These are phyloP conservation scores for Pterostichus niger DNA, from an alignment of 2,888 invertebrate genomes.

Conservation along the genomic window DNA sequence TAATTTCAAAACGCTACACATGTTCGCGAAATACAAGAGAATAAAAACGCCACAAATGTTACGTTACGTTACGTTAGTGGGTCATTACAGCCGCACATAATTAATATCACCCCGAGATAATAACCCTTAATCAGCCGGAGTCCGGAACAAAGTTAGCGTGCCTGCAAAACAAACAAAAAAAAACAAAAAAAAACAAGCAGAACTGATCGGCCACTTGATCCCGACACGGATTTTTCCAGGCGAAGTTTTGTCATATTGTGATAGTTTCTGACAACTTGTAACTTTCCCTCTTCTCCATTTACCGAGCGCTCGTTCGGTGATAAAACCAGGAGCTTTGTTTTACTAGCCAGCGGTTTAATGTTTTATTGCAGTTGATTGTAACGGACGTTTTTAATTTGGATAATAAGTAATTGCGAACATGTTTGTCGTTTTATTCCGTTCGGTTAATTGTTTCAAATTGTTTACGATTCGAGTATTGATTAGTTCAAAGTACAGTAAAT, in stretches of 20 bases:
- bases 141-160: no score
- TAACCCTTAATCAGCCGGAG: slow-evolving; percentile 23
- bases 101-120: slow-evolving; percentile 37
- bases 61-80: neutral
- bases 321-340: neutral
- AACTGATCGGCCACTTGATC: slow-evolving; percentile 14
- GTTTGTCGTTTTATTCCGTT: slow-evolving; percentile 19
- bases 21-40: neutral
- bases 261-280: neutral
- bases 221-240: neutral
- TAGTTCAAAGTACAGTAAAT: slow-evolving; percentile 16
- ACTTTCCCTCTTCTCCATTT: neutral
- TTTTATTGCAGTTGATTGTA: slow-evolving; percentile 10
- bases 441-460: slow-evolving; percentile 8
- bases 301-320: neutral
- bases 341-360: neutral
- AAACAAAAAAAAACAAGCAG: neutral
- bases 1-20: slow-evolving; percentile 12
- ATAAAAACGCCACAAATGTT: slow-evolving; percentile 10
- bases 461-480: neutral
- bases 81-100: slow-evolving; percentile 27
- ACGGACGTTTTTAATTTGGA: slow-evolving; percentile 31
- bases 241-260: neutral
- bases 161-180: neutral
- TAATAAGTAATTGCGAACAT: slow-evolving; percentile 14